Base-by-base conservation (phyloP, 2,888 invertebrate species). In the Chironomus riparius region DNA sequence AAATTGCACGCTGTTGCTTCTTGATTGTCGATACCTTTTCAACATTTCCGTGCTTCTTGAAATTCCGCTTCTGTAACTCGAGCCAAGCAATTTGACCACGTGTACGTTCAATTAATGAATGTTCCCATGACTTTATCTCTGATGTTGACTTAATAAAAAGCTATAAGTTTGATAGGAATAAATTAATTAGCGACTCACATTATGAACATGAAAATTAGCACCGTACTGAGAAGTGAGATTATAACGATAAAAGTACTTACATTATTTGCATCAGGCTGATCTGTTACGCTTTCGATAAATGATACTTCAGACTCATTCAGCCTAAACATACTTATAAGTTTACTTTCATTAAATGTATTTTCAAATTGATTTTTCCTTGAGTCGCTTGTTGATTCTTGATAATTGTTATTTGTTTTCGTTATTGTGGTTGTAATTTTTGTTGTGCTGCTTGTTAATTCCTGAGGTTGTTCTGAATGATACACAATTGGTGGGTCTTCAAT, bases 1-100 rank as follows among this genome's bases (percentile, higher is more conserved):
- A 82, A 76, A 91, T 83, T 0, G 88, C 90, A 77, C 91, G 83
- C 81, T 91, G 90, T 78, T 89, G 89, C 81, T 91, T 90, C 79
- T 88, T 89, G 28, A 91, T 86, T 2, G 87, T 82, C 0, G 88
- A 87, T 77, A 87, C 87, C 79, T 86, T 85, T 65, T 87, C 85
- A 28, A 87, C 83, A 70, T 86, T 83, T 0, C 88, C 88, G 71
- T 87, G 87, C 78, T 87, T 85, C 76, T 86, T 84, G 47, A 86
- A 84, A 78, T 82, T 85, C 81, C 85, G 87, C 81, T 89, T 90
- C 80, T 91, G 89, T 70, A 90, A 87, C 81, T 91, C 89, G 18
- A 92, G 81, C 86, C 86, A 87, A 1, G 87, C 86, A 78, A 90
- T 82, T 82, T 90, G 88, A 1, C 87, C 87, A 81, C 88, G 89